Evolutionary conservation across 2,888 invertebrate genomes (phyloP).

Genomic region (Tipula confusa): DNA sequence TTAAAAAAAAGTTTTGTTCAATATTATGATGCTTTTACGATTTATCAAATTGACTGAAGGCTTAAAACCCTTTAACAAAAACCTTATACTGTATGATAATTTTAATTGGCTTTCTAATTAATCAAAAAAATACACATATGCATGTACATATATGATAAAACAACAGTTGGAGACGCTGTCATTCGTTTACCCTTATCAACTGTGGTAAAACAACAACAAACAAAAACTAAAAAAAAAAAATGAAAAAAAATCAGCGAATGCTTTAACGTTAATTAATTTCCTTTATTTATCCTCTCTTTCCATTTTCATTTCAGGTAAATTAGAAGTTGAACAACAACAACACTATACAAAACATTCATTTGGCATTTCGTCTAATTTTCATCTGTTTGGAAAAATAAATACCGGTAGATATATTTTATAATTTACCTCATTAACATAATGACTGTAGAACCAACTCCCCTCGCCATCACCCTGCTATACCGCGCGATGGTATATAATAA

Average conservation of each 20-base stretch:
- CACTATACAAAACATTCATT: background rate
- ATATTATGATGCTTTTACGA: no score
- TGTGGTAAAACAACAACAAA: background rate
- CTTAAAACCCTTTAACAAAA: no score
- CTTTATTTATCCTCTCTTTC: background rate
- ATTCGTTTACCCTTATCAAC: background rate
- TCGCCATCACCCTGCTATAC: background rate
- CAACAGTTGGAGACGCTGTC: no score
- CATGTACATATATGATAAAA: background rate
- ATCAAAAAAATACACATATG: background rate
- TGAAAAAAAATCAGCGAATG: background rate
- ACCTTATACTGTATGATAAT: no score
- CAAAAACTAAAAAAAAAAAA: no score
- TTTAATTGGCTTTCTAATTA: background rate
- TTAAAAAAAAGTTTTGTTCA: no score
- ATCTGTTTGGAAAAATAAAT: background rate
- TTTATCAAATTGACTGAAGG: no score
- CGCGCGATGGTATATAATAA: background rate
- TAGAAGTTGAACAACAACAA: background rate
- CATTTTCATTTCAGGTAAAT: slow-evolving; percentile 7
- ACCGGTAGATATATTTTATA: background rate
- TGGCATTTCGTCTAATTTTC: background rate
- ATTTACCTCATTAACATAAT: slow-evolving; percentile 12
- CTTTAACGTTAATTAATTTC: background rate
- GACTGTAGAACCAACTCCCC: background rate